Conservation (phyloP, 2,888 invertebrate species). For the Antheraea assamensis region DNA sequence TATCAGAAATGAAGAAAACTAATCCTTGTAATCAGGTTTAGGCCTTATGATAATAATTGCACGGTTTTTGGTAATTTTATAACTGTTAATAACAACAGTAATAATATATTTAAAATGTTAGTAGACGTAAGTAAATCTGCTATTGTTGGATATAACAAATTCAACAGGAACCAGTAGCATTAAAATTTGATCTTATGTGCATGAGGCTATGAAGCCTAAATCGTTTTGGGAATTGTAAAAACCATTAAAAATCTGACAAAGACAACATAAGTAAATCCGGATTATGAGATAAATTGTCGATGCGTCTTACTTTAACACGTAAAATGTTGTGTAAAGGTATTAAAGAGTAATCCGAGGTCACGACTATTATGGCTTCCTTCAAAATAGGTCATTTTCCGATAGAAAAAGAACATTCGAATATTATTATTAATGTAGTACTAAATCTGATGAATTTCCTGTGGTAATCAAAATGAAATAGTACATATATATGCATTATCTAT, state of each 20-base stretch:
- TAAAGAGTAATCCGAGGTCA: conserved; percentile 48
- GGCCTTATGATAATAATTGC: not conserved
- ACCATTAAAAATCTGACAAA: conserved; percentile 14
- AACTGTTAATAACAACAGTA: not conserved
- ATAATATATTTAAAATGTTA: not conserved
- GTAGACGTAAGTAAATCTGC: no score
- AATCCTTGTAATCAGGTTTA: not conserved
- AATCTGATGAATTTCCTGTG: not conserved
- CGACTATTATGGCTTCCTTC: conserved; percentile 44
- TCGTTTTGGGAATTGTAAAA: no score
- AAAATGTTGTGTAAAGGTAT: conserved; percentile 33
- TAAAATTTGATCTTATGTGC: no score
- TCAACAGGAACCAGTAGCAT: no score
- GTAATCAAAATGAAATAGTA: not conserved
- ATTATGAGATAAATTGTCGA: conserved; percentile 4
- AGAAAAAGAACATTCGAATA: conserved; percentile 17
- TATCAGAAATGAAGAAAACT: no score
- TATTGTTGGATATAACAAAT: no score
- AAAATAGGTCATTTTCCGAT: conserved; percentile 42
- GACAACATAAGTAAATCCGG: not conserved
- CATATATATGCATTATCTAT: not conserved
- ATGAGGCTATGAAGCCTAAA: no score
- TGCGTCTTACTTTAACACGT: conserved; percentile 2
- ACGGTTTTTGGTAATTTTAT: not conserved
- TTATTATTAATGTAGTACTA: not conserved